A percentile compares a stretch with the other conserved stretches of the same genome.
These are phyloP conservation scores for Pterostichus niger DNA, from an alignment of 2,888 invertebrate species.

Conservation along the genomic window DNA sequence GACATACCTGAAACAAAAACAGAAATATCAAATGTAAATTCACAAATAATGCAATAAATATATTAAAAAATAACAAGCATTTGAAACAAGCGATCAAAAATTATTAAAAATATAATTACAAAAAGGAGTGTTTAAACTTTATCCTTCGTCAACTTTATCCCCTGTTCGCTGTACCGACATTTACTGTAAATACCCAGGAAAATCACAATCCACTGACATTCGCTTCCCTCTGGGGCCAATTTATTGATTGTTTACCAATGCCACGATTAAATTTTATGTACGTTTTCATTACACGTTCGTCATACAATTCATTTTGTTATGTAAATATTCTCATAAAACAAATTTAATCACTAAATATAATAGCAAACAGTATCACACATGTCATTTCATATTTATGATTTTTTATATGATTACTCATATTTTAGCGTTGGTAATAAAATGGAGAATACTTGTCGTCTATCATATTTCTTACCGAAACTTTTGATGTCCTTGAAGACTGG, in stretches of 20 bases:
- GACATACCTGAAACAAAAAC: too few species aligned
- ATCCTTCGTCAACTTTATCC: slow-evolving; percentile 8
- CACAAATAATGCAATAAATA: too few species aligned
- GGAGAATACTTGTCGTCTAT: slow-evolving; percentile 18
- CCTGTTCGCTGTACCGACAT: background rate
- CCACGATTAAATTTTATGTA: slow-evolving; percentile 11
- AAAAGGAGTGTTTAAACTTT: too few species aligned
- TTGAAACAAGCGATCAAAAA: too few species aligned
- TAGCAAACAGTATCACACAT: slow-evolving; percentile 15
- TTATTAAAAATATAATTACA: too few species aligned
- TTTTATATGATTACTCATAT: slow-evolving; percentile 37
- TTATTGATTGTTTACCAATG: slow-evolving; percentile 50
- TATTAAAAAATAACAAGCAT: too few species aligned
- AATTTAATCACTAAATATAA: slow-evolving; percentile 48
- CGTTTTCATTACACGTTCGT: slow-evolving; percentile 38
- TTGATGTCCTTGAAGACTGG: slow-evolving; percentile 29
- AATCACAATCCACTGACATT: slow-evolving; percentile 31
- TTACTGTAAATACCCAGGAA: background rate
- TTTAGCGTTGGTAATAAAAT: slow-evolving; percentile 40
- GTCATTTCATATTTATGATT: slow-evolving; percentile 24
- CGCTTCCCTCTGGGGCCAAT: slow-evolving; percentile 22
- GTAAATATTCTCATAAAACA: slow-evolving; percentile 55
- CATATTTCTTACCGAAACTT: slow-evolving; percentile 38
- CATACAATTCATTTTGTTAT: slow-evolving; percentile 47
- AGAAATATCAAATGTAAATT: too few species aligned